Percentiles rank a stretch among this genome's conserved stretches.
These are phyloP conservation scores for Seriola aureovittata DNA, from an alignment of 2,113 vertebrate genomes.

Conservation along the genomic window DNA sequence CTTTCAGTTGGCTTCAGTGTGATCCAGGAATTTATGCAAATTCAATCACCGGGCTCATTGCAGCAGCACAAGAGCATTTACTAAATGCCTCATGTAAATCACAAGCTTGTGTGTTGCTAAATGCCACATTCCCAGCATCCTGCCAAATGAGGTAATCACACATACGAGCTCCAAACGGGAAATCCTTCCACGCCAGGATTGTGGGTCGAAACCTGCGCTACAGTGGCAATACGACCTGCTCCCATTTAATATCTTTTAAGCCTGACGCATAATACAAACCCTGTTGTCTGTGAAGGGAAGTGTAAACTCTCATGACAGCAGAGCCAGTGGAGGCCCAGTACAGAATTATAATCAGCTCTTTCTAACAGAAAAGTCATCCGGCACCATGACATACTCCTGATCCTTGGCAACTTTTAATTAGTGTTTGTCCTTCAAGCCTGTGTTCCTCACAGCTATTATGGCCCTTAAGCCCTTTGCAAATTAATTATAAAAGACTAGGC, in stretches of 20 bases:
- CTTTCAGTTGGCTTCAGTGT: not conserved
- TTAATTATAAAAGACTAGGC: slow-evolving; percentile 92
- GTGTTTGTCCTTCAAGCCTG: slow-evolving; percentile 91
- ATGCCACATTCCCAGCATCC: slow-evolving; percentile 31
- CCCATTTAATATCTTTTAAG: slow-evolving; percentile 24
- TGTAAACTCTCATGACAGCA: slow-evolving; percentile 51
- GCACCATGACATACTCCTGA: slow-evolving; percentile 79
- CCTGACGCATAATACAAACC: slow-evolving; percentile 32
- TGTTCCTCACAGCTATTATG: slow-evolving; percentile 88
- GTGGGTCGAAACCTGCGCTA: slow-evolving; percentile 16
- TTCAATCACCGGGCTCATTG: slow-evolving; percentile 13
- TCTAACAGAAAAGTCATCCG: slow-evolving; percentile 66
- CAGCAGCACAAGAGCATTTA: slow-evolving; percentile 25
- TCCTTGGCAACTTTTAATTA: slow-evolving; percentile 91
- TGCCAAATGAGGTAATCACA: slow-evolving; percentile 31
- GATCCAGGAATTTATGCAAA: slow-evolving; percentile 31
- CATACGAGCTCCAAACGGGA: not conserved
- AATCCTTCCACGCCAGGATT: slow-evolving; percentile 6
- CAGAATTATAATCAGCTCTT: slow-evolving; percentile 75
- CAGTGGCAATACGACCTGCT: slow-evolving; percentile 5
- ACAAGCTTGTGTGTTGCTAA: slow-evolving; percentile 27
- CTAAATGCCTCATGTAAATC: slow-evolving; percentile 24
- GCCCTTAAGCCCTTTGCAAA: slow-evolving; percentile 88
- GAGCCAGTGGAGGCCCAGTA: slow-evolving; percentile 18
- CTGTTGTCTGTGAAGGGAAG: slow-evolving; percentile 33